A percentile compares a stretch with the other conserved stretches of the same genome.
These are phyloP conservation scores for Pogoniulus pusillus DNA, from an alignment of 2,797 vertebrate genomes.

Conservation along the genomic window DNA sequence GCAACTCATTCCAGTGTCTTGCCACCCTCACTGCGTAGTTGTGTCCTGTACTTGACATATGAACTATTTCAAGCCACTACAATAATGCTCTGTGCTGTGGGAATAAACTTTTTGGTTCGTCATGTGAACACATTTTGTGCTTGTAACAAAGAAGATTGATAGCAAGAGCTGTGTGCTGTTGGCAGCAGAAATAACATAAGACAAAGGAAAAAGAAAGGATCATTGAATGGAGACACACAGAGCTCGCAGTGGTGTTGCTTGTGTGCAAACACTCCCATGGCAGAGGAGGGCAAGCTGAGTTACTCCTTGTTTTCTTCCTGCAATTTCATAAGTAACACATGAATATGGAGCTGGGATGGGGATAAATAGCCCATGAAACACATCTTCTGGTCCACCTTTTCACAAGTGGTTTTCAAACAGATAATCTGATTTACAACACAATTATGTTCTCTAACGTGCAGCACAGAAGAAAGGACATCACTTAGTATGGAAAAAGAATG, in stretches of 20 bases:
- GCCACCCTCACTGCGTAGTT: not conserved
- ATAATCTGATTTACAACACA: conserved; percentile 13
- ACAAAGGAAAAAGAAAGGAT: not conserved
- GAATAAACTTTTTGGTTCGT: not conserved
- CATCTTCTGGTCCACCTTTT: not conserved
- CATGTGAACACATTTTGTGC: not conserved
- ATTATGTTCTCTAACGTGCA: not conserved
- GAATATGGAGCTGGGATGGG: not conserved
- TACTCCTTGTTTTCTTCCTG: not conserved
- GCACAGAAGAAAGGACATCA: not conserved
- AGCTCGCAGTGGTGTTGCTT: not conserved
- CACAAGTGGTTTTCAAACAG: not conserved
- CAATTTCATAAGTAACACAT: not conserved
- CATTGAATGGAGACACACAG: not conserved
- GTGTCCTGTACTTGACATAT: not conserved
- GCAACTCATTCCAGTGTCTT: too few species aligned
- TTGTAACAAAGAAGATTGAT: not conserved
- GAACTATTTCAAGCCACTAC: not conserved
- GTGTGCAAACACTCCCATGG: not conserved
- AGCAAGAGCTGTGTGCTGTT: not conserved
- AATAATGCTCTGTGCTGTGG: not conserved
- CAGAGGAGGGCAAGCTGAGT: not conserved
- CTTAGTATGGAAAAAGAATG: not conserved
- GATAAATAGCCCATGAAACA: not conserved
- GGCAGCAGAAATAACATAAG: not conserved